Percentiles rank a stretch among this genome's conserved stretches.
Conservation (phyloP, 2,113 vertebrate species). For the Eulacestoma nigropectus region DNA sequence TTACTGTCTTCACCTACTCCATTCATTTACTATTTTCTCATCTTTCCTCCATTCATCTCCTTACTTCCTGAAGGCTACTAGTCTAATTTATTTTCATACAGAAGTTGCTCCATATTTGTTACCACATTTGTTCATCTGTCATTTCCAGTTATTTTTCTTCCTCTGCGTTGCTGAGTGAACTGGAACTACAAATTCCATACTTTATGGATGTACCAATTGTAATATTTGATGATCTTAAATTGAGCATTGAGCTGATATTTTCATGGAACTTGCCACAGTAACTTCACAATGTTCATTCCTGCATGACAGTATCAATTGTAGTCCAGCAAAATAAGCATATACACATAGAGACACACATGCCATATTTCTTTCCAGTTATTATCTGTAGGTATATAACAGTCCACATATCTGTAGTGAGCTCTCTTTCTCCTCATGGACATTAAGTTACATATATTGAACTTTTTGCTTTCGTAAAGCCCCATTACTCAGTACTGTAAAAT, state of each 20-base stretch:
- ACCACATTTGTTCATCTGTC: neutral
- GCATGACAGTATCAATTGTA: neutral
- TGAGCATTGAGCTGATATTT: neutral
- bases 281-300: neutral
- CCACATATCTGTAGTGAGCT: neutral
- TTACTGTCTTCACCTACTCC: neutral
- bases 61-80: neutral
- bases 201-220: neutral
- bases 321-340: neutral
- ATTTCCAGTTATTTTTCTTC: neutral
- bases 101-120: neutral
- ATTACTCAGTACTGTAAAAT: neutral
- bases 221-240: neutral
- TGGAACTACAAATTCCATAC: neutral
- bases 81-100: neutral
- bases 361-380: neutral
- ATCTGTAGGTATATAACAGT: neutral
- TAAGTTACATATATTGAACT: neutral
- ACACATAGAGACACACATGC: neutral
- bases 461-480: neutral
- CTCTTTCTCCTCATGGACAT: neutral
- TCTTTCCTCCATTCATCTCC: neutral
- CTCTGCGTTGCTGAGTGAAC: neutral
- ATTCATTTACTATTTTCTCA: neutral
- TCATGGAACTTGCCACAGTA: neutral